Base-by-base conservation (phyloP, 1,140 invertebrate species). In the Potamilus streckersoni region DNA sequence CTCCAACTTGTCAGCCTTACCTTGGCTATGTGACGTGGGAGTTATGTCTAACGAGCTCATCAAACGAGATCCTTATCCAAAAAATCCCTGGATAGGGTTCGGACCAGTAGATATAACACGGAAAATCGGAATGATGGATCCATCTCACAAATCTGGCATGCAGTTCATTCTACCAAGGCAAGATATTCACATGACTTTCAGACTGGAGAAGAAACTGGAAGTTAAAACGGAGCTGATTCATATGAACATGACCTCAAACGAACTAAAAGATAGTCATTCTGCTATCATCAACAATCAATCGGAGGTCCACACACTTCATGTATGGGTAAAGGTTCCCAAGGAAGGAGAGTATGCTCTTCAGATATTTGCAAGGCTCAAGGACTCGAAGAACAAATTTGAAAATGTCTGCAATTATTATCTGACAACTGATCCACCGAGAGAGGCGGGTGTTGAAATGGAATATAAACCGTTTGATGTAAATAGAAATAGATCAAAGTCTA, bases 361-460 rank as follows among this genome's bases (percentile, higher is more conserved):
- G 56, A 38, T 76, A n/a, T 76, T 23, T 27, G 23, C 49, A 14
- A 71, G 71, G 19, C 58, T 38, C 5, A 65, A 70, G 20, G 60
- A 66, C 60, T 60, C 31, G 2, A 20, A 66, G 59, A 20, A 14
- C 13, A 38, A 3, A 60, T 76, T 69, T 64, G 58, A 65, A n/a
- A 76, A 76, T 60, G 69, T 76, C 20, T 70, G 69, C 61, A 76
- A 76, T 49, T 76, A 76, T 66, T 76, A 76, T 20, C 14, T 76
- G n/a, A 76, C 69, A 19, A 71, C 75, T 0, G 75, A 76, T 60
- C 63, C 63, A 56, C 75, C 75, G 17, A 65, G 75, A 56, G 69
- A n/a, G 11, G 68, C 67, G 38, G 75, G 75, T 20, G 15, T 57
- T 15, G 59, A 60, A 20, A 58, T 71, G 6, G 71, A 76, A 61